phyloP scores from a whole-genome alignment of 2,888 invertebrate species.

The Mesorhabditis belari region DNA sequence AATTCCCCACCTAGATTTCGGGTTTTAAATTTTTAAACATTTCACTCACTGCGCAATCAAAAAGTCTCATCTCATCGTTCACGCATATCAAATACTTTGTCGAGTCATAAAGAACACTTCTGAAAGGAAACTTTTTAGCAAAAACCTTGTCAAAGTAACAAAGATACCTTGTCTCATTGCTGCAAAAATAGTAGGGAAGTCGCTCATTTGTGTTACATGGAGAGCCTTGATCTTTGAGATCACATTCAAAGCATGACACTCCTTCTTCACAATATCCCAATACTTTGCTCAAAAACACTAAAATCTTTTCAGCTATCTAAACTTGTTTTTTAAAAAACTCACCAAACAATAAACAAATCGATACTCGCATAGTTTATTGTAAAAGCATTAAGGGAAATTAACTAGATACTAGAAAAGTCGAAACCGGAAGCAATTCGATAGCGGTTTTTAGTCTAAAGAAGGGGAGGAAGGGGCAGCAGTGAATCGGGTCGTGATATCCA shows the following conservation, averaged over 20 bases:
- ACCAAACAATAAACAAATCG: too few relatives aligned
- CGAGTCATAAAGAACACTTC: conserved; percentile 17
- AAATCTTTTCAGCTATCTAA: too few relatives aligned
- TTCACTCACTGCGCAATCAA: conserved; percentile 6
- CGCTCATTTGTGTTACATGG: conserved; percentile 26
- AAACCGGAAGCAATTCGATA: too few relatives aligned
- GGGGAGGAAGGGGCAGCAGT: too few relatives aligned
- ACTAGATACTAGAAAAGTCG: too few relatives aligned
- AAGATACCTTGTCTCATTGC: conserved; percentile 18
- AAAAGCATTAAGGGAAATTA: too few relatives aligned
- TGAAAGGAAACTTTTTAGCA: conserved; percentile 2
- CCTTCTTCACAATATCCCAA: conserved; percentile 31
- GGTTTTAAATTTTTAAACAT: not conserved
- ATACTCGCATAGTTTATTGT: too few relatives aligned
- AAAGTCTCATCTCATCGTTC: conserved; percentile 18
- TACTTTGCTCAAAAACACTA: not conserved
- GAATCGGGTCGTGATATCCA: too few relatives aligned
- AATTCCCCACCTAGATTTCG: conserved; percentile 2
- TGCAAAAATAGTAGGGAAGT: conserved; percentile 21
- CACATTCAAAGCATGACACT: conserved; percentile 28
- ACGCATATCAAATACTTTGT: conserved; percentile 29
- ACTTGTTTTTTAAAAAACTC: too few relatives aligned
- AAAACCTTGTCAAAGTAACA: not conserved
- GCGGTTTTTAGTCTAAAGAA: too few relatives aligned
- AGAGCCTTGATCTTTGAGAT: conserved; percentile 17